Percentiles rank a stretch among this genome's conserved stretches.
These are phyloP conservation scores for Slavum lentiscoides DNA, from an alignment of 2,888 invertebrate genomes.

Conservation along the genomic window DNA sequence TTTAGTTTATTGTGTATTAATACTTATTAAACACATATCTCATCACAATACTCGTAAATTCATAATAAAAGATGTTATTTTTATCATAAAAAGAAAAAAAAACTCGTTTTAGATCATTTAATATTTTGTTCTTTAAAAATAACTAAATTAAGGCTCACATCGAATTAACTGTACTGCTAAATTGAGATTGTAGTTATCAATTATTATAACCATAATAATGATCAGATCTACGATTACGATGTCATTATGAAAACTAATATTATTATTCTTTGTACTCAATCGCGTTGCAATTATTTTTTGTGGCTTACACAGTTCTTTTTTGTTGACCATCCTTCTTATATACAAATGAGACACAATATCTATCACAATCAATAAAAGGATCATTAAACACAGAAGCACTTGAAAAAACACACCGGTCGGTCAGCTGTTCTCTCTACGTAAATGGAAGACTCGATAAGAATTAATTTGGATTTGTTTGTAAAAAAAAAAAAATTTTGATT, in stretches of 20 bases:
- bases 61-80: neutral
- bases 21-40: neutral
- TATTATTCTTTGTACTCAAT: too few species aligned
- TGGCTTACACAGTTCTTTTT: too few species aligned
- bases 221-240: too few species aligned
- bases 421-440: neutral
- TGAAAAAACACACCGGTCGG: neutral
- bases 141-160: too few species aligned
- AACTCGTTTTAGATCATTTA: too few species aligned
- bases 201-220: too few species aligned
- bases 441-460: slow-evolving; percentile 26
- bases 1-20: neutral
- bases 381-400: neutral
- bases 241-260: too few species aligned
- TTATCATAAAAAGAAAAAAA: too few species aligned
- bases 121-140: too few species aligned
- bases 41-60: neutral
- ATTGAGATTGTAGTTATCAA: too few species aligned
- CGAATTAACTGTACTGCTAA: too few species aligned
- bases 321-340: neutral
- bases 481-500: slow-evolving; percentile 1
- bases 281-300: too few species aligned
- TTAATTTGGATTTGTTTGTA: neutral
- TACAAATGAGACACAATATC: slow-evolving; percentile 6
- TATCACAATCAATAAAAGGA: slow-evolving; percentile 19